These are phyloP conservation scores for Arctopsyche grandis DNA, from an alignment of 1,140 invertebrate genomes.

Conservation along the genomic window DNA sequence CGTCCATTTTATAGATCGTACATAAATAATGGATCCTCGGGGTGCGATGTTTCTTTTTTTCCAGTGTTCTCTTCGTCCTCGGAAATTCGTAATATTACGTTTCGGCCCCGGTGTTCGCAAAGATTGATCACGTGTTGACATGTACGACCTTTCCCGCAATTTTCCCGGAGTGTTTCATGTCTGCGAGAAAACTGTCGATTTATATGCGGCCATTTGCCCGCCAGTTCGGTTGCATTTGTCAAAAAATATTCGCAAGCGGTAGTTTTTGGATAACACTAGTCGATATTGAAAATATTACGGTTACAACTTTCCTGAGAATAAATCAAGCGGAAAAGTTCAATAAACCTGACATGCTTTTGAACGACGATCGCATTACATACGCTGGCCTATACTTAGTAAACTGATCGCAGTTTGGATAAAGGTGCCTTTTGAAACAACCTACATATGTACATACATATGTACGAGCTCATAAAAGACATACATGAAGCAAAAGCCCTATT, in stretches of 20 bases:
- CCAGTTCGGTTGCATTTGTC: constrained; percentile 15
- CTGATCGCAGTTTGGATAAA: too few species aligned
- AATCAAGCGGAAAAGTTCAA: too few species aligned
- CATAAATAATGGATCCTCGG: constrained; percentile 3
- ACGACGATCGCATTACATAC: too few species aligned
- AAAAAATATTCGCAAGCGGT: neutral
- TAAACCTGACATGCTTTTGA: too few species aligned
- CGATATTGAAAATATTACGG: too few species aligned
- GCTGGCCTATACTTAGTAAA: too few species aligned
- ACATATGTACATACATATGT: too few species aligned
- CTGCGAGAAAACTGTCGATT: constrained; percentile 7
- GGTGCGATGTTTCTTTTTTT: neutral
- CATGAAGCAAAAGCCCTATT: too few species aligned
- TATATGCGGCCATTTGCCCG: constrained; percentile 11
- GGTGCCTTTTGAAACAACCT: too few species aligned
- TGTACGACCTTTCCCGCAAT: constrained; percentile 10
- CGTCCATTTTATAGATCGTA: neutral
- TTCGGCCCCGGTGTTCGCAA: neutral
- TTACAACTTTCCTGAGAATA: too few species aligned
- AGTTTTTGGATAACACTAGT: too few species aligned
- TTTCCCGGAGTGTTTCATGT: constrained; percentile 20
- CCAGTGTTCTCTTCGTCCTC: neutral
- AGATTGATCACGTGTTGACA: constrained; percentile 30
- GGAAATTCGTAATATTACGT: neutral
- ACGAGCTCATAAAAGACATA: too few species aligned